A percentile compares a stretch with the other conserved stretches of the same genome.
Evolutionary conservation across 2,797 vertebrate species (phyloP).

Genomic region (Epinephelus awoara): DNA sequence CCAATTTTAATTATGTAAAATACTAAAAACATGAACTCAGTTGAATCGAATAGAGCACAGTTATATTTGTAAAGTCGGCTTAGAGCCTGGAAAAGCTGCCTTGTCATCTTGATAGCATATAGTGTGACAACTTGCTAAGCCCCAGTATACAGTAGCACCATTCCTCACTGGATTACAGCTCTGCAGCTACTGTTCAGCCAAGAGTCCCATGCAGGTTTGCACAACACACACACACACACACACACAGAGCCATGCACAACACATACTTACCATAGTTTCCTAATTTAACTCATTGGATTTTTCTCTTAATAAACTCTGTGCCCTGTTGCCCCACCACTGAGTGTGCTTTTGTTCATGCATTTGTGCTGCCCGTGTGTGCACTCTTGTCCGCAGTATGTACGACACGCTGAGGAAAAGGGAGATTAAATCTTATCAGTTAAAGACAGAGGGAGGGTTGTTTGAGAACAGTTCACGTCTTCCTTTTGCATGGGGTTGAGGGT

Average conservation of each 20-base stretch:
- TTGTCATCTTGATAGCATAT: constrained; percentile 55
- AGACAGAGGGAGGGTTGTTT: constrained; percentile 54
- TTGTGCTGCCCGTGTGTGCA: not conserved
- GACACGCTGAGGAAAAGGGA: constrained; percentile 1
- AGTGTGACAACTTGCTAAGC: constrained; percentile 58
- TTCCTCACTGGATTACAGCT: constrained; percentile 64
- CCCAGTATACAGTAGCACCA: constrained; percentile 52
- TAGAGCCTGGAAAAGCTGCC: constrained; percentile 38
- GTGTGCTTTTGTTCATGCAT: not conserved
- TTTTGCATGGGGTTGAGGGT: constrained; percentile 43
- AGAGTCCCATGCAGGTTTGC: constrained; percentile 28
- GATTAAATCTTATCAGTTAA: constrained; percentile 52
- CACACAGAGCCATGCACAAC: constrained; percentile 5
- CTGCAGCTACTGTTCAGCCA: constrained; percentile 38
- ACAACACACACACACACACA: constrained; percentile 8
- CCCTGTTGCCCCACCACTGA: not conserved
- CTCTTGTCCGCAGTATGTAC: not conserved
- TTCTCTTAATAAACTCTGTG: constrained; percentile 19
- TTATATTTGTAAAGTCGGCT: constrained; percentile 31
- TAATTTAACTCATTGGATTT: constrained; percentile 25
- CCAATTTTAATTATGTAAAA: not conserved
- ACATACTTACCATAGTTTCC: constrained; percentile 12
- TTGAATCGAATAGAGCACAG: not conserved
- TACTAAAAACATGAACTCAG: not conserved
- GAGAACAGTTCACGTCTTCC: constrained; percentile 36